Conservation (phyloP, 2,888 invertebrate genomes). For the Globia sparganii region DNA sequence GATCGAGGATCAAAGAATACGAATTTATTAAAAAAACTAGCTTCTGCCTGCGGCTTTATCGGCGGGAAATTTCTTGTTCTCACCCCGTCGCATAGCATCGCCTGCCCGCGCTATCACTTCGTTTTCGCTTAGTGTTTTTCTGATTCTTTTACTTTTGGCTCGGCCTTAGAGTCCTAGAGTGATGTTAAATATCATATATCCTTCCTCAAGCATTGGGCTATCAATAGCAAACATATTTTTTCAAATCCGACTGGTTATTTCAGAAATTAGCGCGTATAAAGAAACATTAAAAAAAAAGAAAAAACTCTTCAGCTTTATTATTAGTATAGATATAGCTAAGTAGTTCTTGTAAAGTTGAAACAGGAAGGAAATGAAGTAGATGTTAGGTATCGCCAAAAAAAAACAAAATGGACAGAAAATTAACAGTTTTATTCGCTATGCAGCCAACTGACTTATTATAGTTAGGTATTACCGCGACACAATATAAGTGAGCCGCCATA, state of each 20-base stretch:
- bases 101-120: too few species aligned
- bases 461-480: conserved; percentile 26
- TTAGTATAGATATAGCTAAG: background rate
- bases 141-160: too few species aligned
- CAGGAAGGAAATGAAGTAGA: background rate
- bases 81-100: too few species aligned
- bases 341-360: background rate
- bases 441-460: conserved; percentile 12
- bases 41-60: too few species aligned
- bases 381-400: background rate
- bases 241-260: background rate
- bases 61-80: too few species aligned
- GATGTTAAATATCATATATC: too few species aligned
- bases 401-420: background rate
- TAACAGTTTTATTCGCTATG: background rate
- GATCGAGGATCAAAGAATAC: background rate
- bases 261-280: background rate
- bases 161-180: too few species aligned
- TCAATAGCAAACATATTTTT: background rate
- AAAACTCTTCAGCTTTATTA: background rate
- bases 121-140: too few species aligned
- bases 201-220: too few species aligned
- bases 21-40: background rate
- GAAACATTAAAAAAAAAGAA: background rate
- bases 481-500: conserved; percentile 40